phyloP scores from a whole-genome alignment of 2,113 vertebrate genomes.

The Eurypyga helias region DNA sequence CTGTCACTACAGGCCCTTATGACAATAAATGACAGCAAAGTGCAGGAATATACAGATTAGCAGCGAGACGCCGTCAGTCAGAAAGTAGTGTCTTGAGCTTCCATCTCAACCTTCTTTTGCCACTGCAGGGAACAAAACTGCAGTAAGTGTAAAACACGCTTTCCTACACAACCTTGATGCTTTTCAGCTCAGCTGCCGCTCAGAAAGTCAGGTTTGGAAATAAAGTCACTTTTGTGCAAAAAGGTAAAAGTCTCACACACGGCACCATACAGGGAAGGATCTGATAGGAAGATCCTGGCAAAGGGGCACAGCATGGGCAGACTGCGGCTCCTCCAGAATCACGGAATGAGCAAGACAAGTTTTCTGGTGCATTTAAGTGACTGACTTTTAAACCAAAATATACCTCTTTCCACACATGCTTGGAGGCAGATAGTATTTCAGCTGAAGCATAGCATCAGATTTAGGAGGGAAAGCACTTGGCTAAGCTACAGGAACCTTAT shows the following conservation, averaged over 20 bases:
- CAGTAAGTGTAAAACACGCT: neutral
- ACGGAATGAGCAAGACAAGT: neutral
- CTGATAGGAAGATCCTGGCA: neutral
- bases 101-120: neutral
- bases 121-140: neutral
- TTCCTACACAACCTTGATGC: neutral
- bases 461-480: neutral
- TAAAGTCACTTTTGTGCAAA: neutral
- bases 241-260: rapidly evolving
- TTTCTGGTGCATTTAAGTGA: neutral
- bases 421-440: neutral
- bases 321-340: neutral
- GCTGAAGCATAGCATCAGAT: neutral
- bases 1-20: no score
- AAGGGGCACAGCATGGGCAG: neutral
- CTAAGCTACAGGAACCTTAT: neutral
- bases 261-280: neutral
- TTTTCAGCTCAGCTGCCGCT: neutral
- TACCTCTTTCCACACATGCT: neutral
- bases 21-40: neutral
- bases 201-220: neutral
- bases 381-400: neutral
- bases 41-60: neutral
- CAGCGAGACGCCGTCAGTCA: neutral
- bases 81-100: neutral